Conservation (phyloP, 2,113 vertebrate species). For the Gymnocephalus cernua region DNA sequence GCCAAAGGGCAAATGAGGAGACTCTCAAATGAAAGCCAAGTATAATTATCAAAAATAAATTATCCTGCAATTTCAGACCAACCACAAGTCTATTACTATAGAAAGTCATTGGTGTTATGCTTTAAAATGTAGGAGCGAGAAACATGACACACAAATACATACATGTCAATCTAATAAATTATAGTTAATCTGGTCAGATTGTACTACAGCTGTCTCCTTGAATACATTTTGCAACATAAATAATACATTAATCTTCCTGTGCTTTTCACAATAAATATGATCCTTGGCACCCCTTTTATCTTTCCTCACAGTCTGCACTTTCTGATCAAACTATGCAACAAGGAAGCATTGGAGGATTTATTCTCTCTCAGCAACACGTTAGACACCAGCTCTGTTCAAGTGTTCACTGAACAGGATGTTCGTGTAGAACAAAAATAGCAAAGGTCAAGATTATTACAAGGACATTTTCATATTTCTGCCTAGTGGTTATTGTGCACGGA, state of each 20-base stretch:
- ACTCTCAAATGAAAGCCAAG: too few species aligned
- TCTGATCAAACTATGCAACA: not conserved
- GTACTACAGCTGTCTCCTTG: not conserved
- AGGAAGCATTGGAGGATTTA: not conserved
- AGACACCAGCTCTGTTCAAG: not conserved
- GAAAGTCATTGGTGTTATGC: too few species aligned
- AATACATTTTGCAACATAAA: not conserved
- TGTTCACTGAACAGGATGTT: not conserved
- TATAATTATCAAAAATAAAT: too few species aligned
- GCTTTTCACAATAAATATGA: not conserved
- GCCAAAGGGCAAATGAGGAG: too few species aligned
- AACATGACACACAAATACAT: too few species aligned
- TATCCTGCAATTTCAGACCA: too few species aligned
- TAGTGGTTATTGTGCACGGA: not conserved
- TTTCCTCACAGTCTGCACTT: not conserved
- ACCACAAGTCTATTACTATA: too few species aligned
- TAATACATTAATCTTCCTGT: not conserved
- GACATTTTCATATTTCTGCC: not conserved
- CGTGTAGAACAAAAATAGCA: not conserved
- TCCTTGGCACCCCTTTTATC: not conserved
- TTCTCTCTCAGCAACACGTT: not conserved
- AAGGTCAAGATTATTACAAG: not conserved
- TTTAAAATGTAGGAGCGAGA: too few species aligned
- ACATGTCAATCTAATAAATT: too few species aligned
- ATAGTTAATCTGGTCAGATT: not conserved